Percentiles rank a stretch among this genome's conserved stretches.
Conservation (phyloP, 2,797 vertebrate species). For the Enteromius afrohamiltoni region DNA sequence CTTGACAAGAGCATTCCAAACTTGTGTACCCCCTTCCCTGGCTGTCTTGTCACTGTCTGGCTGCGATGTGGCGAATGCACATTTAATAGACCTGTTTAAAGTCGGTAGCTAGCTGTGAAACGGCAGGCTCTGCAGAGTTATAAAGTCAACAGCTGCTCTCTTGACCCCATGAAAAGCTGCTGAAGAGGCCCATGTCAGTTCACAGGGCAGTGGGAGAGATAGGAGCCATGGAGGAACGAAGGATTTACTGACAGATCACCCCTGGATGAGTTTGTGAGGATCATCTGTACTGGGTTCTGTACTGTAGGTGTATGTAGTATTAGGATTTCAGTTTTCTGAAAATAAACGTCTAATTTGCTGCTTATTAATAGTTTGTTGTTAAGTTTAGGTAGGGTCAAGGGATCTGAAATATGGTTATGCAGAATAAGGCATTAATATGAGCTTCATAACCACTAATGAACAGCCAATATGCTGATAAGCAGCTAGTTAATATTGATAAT, state of each 20-base stretch:
- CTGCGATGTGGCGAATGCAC: constrained; percentile 58
- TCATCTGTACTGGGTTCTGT: neutral
- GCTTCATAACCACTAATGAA: neutral
- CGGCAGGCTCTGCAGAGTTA: constrained; percentile 61
- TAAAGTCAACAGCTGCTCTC: constrained; percentile 64
- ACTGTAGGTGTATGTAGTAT: neutral
- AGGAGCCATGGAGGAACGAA: constrained; percentile 28
- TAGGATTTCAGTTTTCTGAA: neutral
- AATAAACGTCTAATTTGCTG: neutral
- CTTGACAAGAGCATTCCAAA: constrained; percentile 60
- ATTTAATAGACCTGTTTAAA: constrained; percentile 66
- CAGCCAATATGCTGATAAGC: neutral
- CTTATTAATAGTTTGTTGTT: neutral
- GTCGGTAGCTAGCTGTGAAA: constrained; percentile 63
- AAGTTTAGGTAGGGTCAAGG: neutral
- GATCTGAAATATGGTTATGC: neutral
- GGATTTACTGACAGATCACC: constrained; percentile 3
- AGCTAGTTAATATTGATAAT: neutral
- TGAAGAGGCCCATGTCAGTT: constrained; percentile 60
- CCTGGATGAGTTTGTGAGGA: neutral
- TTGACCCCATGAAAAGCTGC: constrained; percentile 57
- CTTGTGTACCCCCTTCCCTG: constrained; percentile 55
- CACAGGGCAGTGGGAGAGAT: constrained; percentile 40
- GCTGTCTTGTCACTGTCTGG: constrained; percentile 62
- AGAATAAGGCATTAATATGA: neutral